These are phyloP conservation scores for Micrasema minimum DNA, from an alignment of 1,140 invertebrate species.

Conservation along the genomic window DNA sequence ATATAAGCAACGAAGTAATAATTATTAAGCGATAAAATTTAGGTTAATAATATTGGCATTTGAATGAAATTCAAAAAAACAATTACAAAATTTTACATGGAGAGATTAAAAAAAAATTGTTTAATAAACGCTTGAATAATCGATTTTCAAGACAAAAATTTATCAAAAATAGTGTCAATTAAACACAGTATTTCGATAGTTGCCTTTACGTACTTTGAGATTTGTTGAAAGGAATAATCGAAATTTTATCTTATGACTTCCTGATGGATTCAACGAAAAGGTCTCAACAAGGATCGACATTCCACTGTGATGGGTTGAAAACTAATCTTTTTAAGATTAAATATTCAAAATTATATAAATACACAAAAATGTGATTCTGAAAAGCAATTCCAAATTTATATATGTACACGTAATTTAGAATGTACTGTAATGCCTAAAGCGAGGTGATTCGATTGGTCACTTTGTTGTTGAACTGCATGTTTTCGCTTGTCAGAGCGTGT, in stretches of 20 bases:
- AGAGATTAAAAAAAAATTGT: not conserved
- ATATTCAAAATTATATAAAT: slow-evolving; percentile 16
- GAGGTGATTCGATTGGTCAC: not conserved
- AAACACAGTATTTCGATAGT: slow-evolving; percentile 5
- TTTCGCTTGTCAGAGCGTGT: slow-evolving; percentile 4
- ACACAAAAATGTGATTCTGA: slow-evolving; percentile 31
- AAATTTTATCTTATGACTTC: slow-evolving; percentile 32
- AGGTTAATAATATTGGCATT: not conserved
- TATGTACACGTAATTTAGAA: slow-evolving; percentile 21
- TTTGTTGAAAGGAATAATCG: slow-evolving; percentile 10
- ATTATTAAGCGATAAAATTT: not conserved
- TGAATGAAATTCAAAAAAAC: slow-evolving; percentile 3
- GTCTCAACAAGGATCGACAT: slow-evolving; percentile 1
- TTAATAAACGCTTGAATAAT: not conserved
- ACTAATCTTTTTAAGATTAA: slow-evolving; percentile 27
- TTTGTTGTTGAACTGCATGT: too few relatives aligned
- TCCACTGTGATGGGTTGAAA: slow-evolving; percentile 30
- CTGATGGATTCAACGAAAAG: not conserved
- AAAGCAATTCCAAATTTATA: slow-evolving; percentile 39
- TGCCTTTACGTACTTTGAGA: slow-evolving; percentile 22
- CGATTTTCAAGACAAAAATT: slow-evolving; percentile 1
- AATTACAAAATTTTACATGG: not conserved
- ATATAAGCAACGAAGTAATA: slow-evolving; percentile 7
- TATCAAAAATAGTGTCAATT: slow-evolving; percentile 19
- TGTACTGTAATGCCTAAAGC: too few relatives aligned